phyloP scores from a whole-genome alignment of 2,113 vertebrate species.

The Polypterus senegalus region DNA sequence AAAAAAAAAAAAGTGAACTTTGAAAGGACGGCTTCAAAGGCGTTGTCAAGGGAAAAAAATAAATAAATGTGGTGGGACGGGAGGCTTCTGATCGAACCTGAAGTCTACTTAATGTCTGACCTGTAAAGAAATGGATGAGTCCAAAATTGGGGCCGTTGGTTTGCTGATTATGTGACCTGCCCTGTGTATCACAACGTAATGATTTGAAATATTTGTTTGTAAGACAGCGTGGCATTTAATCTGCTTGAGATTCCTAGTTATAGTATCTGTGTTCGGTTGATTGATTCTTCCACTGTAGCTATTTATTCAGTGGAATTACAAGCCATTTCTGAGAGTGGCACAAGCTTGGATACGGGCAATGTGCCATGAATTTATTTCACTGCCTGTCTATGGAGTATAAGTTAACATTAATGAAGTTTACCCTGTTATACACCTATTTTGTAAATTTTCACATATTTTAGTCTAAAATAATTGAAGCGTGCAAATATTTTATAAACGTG shows the following conservation, averaged over 20 bases:
- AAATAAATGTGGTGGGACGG: too few species aligned
- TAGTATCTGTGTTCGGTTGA: constrained; percentile 8
- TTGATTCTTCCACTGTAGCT: constrained; percentile 10
- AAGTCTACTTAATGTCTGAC: not conserved
- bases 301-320: constrained; percentile 13
- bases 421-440: too few species aligned
- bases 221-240: constrained; percentile 13
- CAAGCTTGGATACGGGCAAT: constrained; percentile 7
- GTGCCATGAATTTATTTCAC: constrained; percentile 7
- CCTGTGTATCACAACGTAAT: constrained; percentile 1
- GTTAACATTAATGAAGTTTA: too few species aligned
- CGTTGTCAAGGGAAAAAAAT: too few species aligned
- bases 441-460: too few species aligned
- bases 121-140: constrained; percentile 9
- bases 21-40: too few species aligned
- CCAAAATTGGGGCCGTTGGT: constrained; percentile 3
- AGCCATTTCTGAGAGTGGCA: constrained; percentile 1
- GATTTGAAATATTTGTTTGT: constrained; percentile 13
- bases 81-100: too few species aligned
- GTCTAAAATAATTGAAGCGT: too few species aligned
- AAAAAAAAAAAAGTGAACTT: too few species aligned
- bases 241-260: constrained; percentile 10
- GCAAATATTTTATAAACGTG: too few species aligned
- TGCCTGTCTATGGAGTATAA: too few species aligned
- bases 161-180: constrained; percentile 7